Conservation (phyloP, 2,888 invertebrate genomes). For the Brassicogethes aeneus region DNA sequence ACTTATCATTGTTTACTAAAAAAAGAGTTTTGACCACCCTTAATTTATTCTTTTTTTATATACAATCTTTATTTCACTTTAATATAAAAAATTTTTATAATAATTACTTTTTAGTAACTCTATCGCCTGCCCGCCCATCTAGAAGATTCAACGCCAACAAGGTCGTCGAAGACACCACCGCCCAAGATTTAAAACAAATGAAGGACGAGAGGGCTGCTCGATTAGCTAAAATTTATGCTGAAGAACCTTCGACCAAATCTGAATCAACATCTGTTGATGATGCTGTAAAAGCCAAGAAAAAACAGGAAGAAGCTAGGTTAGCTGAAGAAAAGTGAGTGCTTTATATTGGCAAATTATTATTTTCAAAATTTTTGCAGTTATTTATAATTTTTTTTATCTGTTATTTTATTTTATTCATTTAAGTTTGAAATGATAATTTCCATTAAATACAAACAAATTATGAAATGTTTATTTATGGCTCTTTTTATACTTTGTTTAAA, state of each 20-base stretch:
- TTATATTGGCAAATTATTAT: too few relatives aligned
- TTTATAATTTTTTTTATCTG: too few relatives aligned
- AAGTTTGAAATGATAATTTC: too few relatives aligned
- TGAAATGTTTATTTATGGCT: too few relatives aligned
- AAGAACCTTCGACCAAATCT: conserved; percentile 36
- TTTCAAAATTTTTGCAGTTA: too few relatives aligned
- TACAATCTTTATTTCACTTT: conserved; percentile 2
- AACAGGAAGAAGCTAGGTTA: conserved; percentile 56
- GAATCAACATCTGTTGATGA: conserved; percentile 36
- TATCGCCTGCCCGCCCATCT: conserved; percentile 60
- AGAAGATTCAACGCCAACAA: conserved; percentile 52
- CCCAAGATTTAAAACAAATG: conserved; percentile 31
- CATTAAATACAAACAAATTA: too few relatives aligned
- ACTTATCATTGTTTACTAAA: too few relatives aligned
- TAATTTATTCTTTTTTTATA: conserved; percentile 5
- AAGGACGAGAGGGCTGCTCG: conserved; percentile 54
- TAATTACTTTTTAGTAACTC: conserved; percentile 29
- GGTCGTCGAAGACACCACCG: conserved; percentile 39
- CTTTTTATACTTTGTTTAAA: too few relatives aligned
- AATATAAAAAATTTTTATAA: too few relatives aligned
- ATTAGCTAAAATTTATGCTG: conserved; percentile 50
- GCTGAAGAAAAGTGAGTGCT: too few relatives aligned
- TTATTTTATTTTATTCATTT: too few relatives aligned
- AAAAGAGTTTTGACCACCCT: too few relatives aligned
- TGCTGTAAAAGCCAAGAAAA: conserved; percentile 45